Evolutionary conservation across 2,113 vertebrate species (phyloP).

Genomic region (Phocoena phocoena): DNA sequence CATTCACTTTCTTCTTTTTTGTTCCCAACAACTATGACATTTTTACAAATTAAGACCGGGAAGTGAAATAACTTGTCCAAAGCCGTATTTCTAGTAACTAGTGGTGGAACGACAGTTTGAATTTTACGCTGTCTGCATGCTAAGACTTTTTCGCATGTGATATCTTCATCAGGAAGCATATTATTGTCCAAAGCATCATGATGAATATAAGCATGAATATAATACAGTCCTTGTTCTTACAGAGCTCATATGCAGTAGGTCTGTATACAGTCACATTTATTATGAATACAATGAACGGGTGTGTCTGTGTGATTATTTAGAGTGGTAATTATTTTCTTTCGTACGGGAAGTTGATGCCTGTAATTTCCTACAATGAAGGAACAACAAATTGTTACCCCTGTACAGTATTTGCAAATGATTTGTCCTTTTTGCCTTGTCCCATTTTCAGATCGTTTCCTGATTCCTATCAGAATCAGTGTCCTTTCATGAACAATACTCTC

Average conservation of each 20-base stretch:
- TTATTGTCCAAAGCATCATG: background rate
- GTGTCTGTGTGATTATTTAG: background rate
- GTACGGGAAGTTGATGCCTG: background rate
- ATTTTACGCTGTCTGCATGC: background rate
- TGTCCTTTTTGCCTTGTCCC: background rate
- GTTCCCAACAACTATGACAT: background rate
- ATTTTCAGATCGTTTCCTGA: constrained; percentile 23
- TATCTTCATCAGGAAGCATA: background rate
- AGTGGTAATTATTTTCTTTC: constrained; percentile 7
- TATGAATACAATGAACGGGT: background rate
- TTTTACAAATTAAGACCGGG: background rate
- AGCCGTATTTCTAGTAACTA: background rate
- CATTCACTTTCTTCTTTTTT: background rate
- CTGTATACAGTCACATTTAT: background rate
- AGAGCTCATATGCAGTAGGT: background rate
- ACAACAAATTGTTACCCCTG: background rate
- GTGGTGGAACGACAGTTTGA: background rate
- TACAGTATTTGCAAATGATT: background rate
- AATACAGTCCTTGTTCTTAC: background rate
- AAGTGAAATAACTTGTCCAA: background rate
- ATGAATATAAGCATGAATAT: background rate
- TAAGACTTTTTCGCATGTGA: background rate
- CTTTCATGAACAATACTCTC: background rate
- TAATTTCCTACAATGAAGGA: background rate
- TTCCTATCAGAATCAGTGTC: background rate